Evolutionary conservation across 2,113 vertebrate genomes (phyloP), one percentile per base, ranked within the genome.

Genomic region (Grus americana): DNA sequence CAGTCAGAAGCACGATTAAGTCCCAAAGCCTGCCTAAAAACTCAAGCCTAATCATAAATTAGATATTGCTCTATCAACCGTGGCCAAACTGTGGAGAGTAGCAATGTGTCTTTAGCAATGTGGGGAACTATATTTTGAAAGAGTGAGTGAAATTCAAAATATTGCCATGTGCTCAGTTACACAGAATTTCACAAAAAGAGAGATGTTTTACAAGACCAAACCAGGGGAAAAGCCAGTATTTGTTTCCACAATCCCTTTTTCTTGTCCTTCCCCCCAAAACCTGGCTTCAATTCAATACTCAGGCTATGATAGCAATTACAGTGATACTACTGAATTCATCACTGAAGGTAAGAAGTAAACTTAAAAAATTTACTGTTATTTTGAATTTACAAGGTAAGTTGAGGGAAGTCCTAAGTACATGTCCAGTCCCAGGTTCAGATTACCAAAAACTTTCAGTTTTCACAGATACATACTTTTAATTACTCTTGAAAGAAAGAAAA

Each of bases 41-140:
- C 13, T 42, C 49, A 72, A 30, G 18, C 3, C 54, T 78, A 83
- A 21, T 24, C 6, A 36, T 14, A 17, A 36, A 79, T 30, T 9
- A 74, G 57, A 34, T 50, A 36, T 6, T 52, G 12, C 9, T 79
- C n/a, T 63, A 17, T 10, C 24, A 88, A 58, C 18, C 0, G 5
- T 20, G 36, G 36, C 14, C 50, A 71, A 70, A 85, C 38, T 23
- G 38, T 36, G 36, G 30, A 75, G 32, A 73, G 29, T 6, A 5
- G 13, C 47, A 50, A 22, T 0, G 0, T 54, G 10, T 34, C 36
- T 73, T 40, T 74, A 54, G 18, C 76, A 57, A 0, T 14, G 18
- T 21, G 21, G 10, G 42, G 34, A 92, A 63, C 16, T 11, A 2
- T 15, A 38, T 36, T 40, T 30, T 74, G 47, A 78, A 63, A 81